These are phyloP conservation scores for Drosophila teissieri DNA, from an alignment of 1,140 invertebrate species.

Conservation along the genomic window DNA sequence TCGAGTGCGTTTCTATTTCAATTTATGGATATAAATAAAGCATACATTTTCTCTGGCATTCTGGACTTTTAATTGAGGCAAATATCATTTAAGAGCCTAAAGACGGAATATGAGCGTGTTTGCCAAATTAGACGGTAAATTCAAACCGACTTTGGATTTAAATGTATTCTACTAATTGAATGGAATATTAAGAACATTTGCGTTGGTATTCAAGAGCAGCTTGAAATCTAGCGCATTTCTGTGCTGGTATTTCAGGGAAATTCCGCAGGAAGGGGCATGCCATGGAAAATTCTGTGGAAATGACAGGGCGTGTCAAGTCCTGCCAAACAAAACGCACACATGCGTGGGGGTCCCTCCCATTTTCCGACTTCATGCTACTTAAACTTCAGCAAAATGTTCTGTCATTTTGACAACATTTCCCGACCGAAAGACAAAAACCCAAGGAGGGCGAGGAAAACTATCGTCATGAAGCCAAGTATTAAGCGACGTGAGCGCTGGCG, in stretches of 20 bases:
- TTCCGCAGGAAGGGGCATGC: background rate
- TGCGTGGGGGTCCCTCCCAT: conserved; percentile 23
- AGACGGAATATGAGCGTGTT: background rate
- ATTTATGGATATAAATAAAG: conserved; percentile 38
- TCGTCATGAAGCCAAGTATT: conserved; percentile 49
- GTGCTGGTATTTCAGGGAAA: background rate
- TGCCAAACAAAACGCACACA: conserved; percentile 52
- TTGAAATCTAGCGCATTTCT: conserved; percentile 18
- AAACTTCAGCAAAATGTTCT: conserved; percentile 69
- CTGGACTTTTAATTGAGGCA: conserved; percentile 43
- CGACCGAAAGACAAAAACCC: conserved; percentile 29
- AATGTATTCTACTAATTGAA: conserved; percentile 35
- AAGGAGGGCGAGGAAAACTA: conserved; percentile 26
- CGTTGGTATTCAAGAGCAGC: conserved; percentile 4
- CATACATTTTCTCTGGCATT: conserved; percentile 27
- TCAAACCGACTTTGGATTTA: conserved; percentile 14
- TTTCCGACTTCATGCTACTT: conserved; percentile 59
- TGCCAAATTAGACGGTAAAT: conserved; percentile 30
- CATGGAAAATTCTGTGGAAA: conserved; percentile 46
- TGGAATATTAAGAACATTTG: conserved; percentile 23
- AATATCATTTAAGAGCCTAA: conserved; percentile 33
- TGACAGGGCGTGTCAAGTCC: conserved; percentile 69
- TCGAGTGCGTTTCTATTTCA: conserved; percentile 41
- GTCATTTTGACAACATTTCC: conserved; percentile 67
- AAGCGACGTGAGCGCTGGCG: conserved; percentile 32